These are phyloP conservation scores for Tromatobia lineatoria DNA, from an alignment of 2,888 invertebrate genomes.

Conservation along the genomic window DNA sequence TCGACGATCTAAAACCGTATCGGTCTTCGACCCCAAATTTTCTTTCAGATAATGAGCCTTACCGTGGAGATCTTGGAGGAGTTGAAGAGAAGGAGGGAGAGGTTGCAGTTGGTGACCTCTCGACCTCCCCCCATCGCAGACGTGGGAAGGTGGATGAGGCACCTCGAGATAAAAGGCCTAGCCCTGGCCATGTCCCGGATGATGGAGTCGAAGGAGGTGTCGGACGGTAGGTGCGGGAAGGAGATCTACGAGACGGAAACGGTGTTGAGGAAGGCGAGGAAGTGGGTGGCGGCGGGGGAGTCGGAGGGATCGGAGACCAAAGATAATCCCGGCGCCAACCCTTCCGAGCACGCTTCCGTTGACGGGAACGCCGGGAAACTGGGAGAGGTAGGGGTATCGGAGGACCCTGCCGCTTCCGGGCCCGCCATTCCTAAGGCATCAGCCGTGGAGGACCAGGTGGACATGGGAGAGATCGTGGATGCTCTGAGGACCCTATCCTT, in stretches of 20 bases:
- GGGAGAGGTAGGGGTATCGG: neutral
- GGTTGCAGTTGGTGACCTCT: too few relatives aligned
- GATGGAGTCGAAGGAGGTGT: neutral
- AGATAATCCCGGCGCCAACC: neutral
- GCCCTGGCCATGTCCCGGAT: neutral
- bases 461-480: neutral
- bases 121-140: too few relatives aligned
- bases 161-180: too few relatives aligned
- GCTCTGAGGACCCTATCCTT: neutral
- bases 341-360: neutral
- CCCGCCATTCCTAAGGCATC: neutral
- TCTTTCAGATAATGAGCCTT: neutral
- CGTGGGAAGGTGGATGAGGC: too few relatives aligned
- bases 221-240: neutral
- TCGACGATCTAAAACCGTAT: conserved; percentile 5
- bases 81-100: conserved; percentile 56
- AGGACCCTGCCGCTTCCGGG: neutral
- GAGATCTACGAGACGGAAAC: neutral
- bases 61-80: neutral
- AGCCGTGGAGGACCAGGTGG: neutral
- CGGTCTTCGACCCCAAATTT: neutral
- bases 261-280: neutral
- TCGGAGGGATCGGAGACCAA: neutral
- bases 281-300: neutral
- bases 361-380: neutral